Evolutionary conservation across 2,888 invertebrate genomes (phyloP), one percentile per base, ranked within the genome.

Genomic region (Acronicta psi): DNA sequence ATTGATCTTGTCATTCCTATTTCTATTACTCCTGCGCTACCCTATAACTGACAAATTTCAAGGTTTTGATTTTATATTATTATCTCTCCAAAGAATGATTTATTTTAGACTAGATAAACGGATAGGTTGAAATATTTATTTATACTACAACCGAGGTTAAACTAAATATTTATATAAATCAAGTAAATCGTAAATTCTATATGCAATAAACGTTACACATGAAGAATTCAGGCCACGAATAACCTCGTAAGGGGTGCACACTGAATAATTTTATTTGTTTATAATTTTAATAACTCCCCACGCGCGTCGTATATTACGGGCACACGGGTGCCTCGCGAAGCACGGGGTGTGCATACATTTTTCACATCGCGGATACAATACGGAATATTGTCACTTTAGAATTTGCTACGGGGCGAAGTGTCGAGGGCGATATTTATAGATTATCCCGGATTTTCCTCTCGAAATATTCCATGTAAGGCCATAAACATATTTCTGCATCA

Each of bases 191-290:
- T 59, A 64, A 18, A 55, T 66, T 36, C 56, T 67, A 51, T 62
- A 59, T 55, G 55, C 69, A 70, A 67, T 65, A 70, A 70, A 61
- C 59, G 80, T 74, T 75, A 81, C 82, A 82, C 76, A 85, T 77
- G 82, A 81, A 77, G 82, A 81, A 90, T 89, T 89, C 88, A 80
- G 73, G 69, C 84, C 86, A 86, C 84, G 86, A 76, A 80, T 80
- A 69, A 63, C 56, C 71, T 73, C 75, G 77, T 79, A 77, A 79
- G 82, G 87, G 88, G 89, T 85, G 85, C 79, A 83, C 80, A 70
- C 80, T 84, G 92, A 90, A 92, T 92, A 92, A 91, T 92, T 90
- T 91, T 93, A 93, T 93, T 92, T 93, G 92, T 93, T 92, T 92
- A 91, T 92, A 92, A 93, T 92, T 93, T 92, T 93, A 93, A 93